Evolutionary conservation across 2,797 vertebrate genomes (phyloP), one percentile per base, ranked within the genome.

Genomic region (Sphenopsis melanotis): DNA sequence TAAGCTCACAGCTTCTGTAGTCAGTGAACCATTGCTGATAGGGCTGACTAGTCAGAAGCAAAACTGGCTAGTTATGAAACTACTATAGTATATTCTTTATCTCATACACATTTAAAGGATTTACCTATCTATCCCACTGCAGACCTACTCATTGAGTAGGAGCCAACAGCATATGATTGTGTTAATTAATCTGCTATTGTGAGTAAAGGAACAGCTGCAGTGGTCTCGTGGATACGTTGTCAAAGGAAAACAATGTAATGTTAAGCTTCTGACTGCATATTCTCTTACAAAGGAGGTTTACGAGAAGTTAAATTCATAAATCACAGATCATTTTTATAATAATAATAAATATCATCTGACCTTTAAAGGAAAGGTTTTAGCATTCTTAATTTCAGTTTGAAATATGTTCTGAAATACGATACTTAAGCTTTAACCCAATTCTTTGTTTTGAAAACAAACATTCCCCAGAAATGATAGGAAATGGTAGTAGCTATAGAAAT

Each of bases 111-210:
- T 99, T 99, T 98, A 98, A 98, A 98, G 99, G 99, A 99, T 99
- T 99, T 99, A 99, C 99, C 99, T 99, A 99, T 99, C 99, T 99
- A 98, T 98, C 99, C 98, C 97, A 97, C 98, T 98, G 98, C 99
- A 99, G 99, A 99, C 99, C 99, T 98, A 98, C 98, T 98, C 98
- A 98, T 99, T 99, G 99, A 99, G 99, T 98, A 98, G 94, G 97
- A 99, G 99, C 99, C 99, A 99, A 98, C 98, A 98, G 98, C 99
- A 98, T 98, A 99, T 98, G 99, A 99, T 99, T 99, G 99, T 99
- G 99, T 99, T 99, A 99, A 99, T 99, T 99, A 99, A 99, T 99
- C 99, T 99, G 99, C 99, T 99, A 99, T 99, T 99, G 99, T 99
- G 98, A 99, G 98, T 98, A 97, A 98, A 98, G 98, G 98, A 99